phyloP scores from a whole-genome alignment of 2,113 vertebrate genomes.

The Scalopus aquaticus region DNA sequence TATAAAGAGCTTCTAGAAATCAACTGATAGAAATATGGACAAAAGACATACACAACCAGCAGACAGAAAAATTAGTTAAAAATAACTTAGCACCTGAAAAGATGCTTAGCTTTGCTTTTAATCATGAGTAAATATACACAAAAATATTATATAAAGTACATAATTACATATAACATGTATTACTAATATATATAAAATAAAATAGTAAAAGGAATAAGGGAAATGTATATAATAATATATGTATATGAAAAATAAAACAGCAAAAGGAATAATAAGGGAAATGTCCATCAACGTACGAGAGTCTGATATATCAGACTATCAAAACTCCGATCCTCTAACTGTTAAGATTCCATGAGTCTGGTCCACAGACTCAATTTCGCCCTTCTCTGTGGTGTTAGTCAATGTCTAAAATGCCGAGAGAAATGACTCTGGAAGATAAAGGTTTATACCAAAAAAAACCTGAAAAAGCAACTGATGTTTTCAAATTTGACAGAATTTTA shows the following conservation, averaged over 20 bases:
- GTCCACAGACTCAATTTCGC: not conserved
- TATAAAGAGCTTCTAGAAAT: not conserved
- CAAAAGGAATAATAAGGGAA: not conserved
- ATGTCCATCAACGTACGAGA: not conserved
- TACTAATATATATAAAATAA: not conserved
- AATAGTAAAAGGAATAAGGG: not conserved
- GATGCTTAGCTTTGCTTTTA: not conserved
- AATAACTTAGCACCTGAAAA: not conserved
- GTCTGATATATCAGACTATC: not conserved
- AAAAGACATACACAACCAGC: not conserved
- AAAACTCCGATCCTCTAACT: not conserved
- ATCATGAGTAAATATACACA: not conserved
- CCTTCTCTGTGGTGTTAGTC: not conserved
- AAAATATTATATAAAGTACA: not conserved
- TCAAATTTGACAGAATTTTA: not conserved
- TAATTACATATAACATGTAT: not conserved
- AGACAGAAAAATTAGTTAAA: conserved; percentile 21
- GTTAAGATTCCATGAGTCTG: not conserved
- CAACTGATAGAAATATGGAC: not conserved
- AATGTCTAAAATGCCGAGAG: not conserved
- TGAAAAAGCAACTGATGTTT: not conserved
- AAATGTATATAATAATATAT: not conserved
- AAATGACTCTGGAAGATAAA: not conserved
- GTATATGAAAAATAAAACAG: too few species aligned
- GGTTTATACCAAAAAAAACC: not conserved